These are phyloP conservation scores for Cassiopea xamachana DNA, from an alignment of 30 jellyfish, hydroid and myxozoan genomes.

Conservation along the genomic window DNA sequence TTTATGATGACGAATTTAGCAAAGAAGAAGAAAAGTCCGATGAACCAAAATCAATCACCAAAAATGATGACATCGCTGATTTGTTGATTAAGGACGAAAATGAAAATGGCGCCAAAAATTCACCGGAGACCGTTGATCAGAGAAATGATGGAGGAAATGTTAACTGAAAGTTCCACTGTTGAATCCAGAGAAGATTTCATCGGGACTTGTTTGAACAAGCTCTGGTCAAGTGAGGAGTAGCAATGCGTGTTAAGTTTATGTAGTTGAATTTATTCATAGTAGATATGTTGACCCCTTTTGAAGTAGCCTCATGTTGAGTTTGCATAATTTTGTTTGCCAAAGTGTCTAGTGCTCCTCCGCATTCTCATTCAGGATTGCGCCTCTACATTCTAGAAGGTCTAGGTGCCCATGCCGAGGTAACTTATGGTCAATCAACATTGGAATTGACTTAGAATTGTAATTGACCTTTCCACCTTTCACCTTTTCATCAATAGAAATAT, in stretches of 20 bases:
- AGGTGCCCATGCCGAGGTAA: too few species aligned
- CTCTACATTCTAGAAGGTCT: too few species aligned
- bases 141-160: neutral
- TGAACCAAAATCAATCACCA: neutral
- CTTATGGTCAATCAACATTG: too few species aligned
- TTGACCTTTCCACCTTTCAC: too few species aligned
- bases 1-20: slow-evolving; percentile 4
- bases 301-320: neutral
- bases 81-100: neutral
- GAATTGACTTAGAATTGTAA: too few species aligned
- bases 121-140: neutral
- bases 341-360: too few species aligned
- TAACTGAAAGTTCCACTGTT: neutral
- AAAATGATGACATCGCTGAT: neutral
- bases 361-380: too few species aligned
- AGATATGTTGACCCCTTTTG: neutral
- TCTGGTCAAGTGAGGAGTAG: neutral
- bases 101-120: neutral
- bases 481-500: too few species aligned
- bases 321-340: too few species aligned
- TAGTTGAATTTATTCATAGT: too few species aligned
- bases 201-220: neutral
- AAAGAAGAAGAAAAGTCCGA: slow-evolving; percentile 7
- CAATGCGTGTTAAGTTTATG: neutral
- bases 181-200: neutral